These are phyloP conservation scores for Drosophila subobscura DNA, from an alignment of 1,140 invertebrate species.

Conservation along the genomic window DNA sequence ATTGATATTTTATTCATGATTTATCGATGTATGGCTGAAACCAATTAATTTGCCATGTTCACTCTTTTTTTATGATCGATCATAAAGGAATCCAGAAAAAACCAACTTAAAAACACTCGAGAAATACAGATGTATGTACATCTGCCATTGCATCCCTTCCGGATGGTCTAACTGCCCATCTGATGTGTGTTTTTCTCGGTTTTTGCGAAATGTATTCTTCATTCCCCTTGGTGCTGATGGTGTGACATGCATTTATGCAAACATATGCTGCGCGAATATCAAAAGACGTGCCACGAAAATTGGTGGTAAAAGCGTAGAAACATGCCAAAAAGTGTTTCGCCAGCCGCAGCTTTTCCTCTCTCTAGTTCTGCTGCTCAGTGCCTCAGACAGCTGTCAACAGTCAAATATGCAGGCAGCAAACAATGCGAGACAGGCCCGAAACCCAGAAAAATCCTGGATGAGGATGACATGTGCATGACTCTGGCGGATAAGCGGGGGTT, in stretches of 20 bases:
- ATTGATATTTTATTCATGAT: constrained; percentile 41
- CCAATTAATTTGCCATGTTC: too few species aligned
- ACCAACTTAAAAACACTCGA: background rate
- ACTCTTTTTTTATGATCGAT: too few species aligned
- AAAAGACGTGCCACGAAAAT: constrained; percentile 37
- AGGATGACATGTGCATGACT: constrained; percentile 41
- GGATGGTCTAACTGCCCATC: background rate
- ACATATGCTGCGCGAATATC: constrained; percentile 68
- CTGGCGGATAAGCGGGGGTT: background rate
- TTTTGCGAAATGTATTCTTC: constrained; percentile 74
- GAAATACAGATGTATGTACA: background rate
- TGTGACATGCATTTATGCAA: constrained; percentile 70
- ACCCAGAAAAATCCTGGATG: constrained; percentile 21
- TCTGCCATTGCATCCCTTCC: background rate
- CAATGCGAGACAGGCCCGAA: constrained; percentile 23
- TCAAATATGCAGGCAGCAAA: constrained; percentile 64
- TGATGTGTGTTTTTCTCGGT: constrained; percentile 37
- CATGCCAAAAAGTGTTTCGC: constrained; percentile 50
- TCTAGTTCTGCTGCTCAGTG: constrained; percentile 1
- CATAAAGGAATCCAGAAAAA: too few species aligned
- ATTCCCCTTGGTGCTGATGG: constrained; percentile 51
- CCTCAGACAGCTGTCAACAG: constrained; percentile 70
- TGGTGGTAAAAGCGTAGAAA: constrained; percentile 33
- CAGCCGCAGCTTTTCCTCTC: background rate
- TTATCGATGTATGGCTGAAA: constrained; percentile 18